These are phyloP conservation scores for Sitta carolinensis DNA, from an alignment of 2,797 vertebrate species.

Conservation along the genomic window DNA sequence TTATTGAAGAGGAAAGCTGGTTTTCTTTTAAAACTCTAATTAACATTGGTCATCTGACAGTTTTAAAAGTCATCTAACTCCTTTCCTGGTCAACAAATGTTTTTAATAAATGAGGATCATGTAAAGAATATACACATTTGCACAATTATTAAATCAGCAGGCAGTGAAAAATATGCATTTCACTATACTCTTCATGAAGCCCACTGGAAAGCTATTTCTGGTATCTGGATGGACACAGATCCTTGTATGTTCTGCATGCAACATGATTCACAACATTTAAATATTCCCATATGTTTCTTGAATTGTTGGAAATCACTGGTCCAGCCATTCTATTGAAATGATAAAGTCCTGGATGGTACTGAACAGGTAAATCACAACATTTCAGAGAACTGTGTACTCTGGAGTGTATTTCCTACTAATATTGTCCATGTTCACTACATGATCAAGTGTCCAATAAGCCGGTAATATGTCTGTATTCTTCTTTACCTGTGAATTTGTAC, in stretches of 20 bases:
- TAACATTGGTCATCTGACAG: neutral
- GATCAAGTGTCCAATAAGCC: neutral
- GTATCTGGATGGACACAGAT: neutral
- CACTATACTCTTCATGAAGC: accelerated
- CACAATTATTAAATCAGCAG: neutral
- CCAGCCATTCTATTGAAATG: neutral
- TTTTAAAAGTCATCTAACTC: neutral
- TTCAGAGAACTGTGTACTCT: neutral
- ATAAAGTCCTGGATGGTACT: neutral
- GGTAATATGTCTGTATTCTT: neutral
- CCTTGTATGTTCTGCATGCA: neutral
- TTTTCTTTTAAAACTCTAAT: neutral
- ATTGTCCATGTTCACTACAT: neutral
- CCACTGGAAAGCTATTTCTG: neutral
- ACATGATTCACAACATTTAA: neutral
- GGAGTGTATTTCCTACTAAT: neutral
- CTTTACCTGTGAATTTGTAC: neutral
- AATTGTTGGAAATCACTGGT: neutral
- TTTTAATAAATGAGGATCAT: neutral
- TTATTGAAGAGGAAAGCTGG: neutral
- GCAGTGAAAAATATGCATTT: neutral
- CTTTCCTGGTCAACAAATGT: neutral
- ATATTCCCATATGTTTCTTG: neutral
- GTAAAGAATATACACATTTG: neutral
- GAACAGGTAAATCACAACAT: neutral